Evolutionary conservation across 2,888 invertebrate species (phyloP), one percentile per base, ranked within the genome.

Genomic region (Molorchus minor): DNA sequence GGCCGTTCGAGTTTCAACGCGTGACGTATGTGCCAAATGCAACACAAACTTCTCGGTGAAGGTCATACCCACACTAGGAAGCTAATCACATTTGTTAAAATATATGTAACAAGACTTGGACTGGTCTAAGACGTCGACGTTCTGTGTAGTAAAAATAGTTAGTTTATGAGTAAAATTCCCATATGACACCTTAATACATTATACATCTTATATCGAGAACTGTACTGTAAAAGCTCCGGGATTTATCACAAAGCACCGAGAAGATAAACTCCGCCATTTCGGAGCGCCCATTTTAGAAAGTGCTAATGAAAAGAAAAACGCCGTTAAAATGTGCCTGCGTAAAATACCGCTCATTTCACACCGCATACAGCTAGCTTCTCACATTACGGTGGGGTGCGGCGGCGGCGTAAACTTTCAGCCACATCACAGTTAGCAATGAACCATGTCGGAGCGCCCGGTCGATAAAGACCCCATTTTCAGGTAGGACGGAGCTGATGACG

Each of bases 401-500:
- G n/a, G n/a, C n/a, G n/a, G 43, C 43, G 40, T 53, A 33, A 53
- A 53, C 53, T 53, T 41, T 33, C 33, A 30, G 53, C 53, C 55
- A 55, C 44, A 44, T 55, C 44, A 45, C 19, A 38, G 38, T 38
- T 38, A 40, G 56, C 47, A 56, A 47, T 56, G 45, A 56, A 40
- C 47, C 46, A 40, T 46, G 33, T 19, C 40, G 38, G 36, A 17
- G 52, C 21, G 12, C 1, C 12, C 17, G 47, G 47, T 56, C 56
- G 56, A 56, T 56, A 56, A 30, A 13, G 56, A 12, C 40, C 47
- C 44, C 54, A 44, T 44, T 44, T 56, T 41, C 56, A 56, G 56
- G 56, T 56, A 40, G 56, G 56, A 41, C 25, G 56, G 40, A 46
- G 40, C 56, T 19, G 40, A 56, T 40, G 56, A 56, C 56, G 56